A percentile compares a stretch with the other conserved stretches of the same genome.
Conservation (phyloP, 2,888 invertebrate genomes). For the Aporophyla nigra region DNA sequence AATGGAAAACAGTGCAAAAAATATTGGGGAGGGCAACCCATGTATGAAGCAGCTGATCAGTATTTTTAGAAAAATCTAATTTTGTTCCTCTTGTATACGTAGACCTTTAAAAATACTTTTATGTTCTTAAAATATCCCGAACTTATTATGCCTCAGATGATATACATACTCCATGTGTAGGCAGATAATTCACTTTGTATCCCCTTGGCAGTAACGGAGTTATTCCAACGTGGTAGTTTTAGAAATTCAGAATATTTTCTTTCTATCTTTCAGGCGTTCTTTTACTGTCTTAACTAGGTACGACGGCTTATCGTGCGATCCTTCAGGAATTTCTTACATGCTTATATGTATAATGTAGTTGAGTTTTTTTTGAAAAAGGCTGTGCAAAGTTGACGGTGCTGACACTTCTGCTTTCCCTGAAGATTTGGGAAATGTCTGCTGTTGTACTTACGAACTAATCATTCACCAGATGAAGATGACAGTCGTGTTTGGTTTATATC, state of each 20-base stretch:
- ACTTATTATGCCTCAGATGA: conserved; percentile 4
- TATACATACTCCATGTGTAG: conserved; percentile 7
- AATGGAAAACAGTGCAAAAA: too few relatives aligned
- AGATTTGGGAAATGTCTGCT: not conserved
- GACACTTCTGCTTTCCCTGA: not conserved
- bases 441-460: not conserved
- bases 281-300: conserved; percentile 56
- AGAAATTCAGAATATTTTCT: conserved; percentile 54
- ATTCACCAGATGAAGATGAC: not conserved
- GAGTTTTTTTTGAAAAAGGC: conserved; percentile 6
- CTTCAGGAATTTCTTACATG: conserved; percentile 34
- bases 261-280: conserved; percentile 48
- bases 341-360: conserved; percentile 39
- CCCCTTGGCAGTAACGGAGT: conserved; percentile 27
- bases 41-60: not conserved
- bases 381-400: not conserved
- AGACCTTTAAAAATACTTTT: not conserved
- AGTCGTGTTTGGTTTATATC: not conserved
- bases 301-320: conserved; percentile 46
- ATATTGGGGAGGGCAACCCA: not conserved
- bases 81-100: too few relatives aligned
- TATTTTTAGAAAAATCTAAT: not conserved
- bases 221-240: conserved; percentile 51
- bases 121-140: conserved; percentile 17
- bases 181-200: conserved; percentile 58